Evolutionary conservation across 2,888 invertebrate species (phyloP).

Genomic region (Drosophila prolongata): DNA sequence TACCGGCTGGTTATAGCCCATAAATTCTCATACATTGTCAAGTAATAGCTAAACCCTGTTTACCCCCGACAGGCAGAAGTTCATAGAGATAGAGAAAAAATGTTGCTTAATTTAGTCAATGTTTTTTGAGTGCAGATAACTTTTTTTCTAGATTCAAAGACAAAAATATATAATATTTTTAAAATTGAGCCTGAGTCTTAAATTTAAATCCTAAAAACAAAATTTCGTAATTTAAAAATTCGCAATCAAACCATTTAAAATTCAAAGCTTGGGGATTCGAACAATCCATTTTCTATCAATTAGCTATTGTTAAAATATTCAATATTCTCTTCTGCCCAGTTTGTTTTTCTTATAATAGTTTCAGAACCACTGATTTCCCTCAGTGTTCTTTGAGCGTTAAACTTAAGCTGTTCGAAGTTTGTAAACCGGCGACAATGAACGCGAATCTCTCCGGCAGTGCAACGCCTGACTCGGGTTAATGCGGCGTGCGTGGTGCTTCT

Average conservation of each 20-base stretch:
- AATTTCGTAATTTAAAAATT: no score
- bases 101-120: not conserved
- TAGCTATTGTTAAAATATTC: no score
- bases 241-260: no score
- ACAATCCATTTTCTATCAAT: no score
- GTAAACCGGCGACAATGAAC: slow-evolving; percentile 9
- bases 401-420: not conserved
- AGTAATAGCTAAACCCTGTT: slow-evolving; percentile 43
- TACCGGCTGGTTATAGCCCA: slow-evolving; percentile 33
- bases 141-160: no score
- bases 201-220: no score
- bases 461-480: slow-evolving; percentile 55
- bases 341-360: no score
- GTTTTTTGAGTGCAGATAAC: not conserved
- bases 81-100: slow-evolving; percentile 16
- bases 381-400: slow-evolving; percentile 15
- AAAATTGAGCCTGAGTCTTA: no score
- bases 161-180: no score
- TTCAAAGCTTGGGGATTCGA: no score
- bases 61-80: slow-evolving; percentile 17
- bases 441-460: slow-evolving; percentile 5
- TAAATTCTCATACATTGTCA: slow-evolving; percentile 46
- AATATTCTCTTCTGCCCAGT: no score
- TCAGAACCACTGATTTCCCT: not conserved
- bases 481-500: slow-evolving; percentile 33